Evolutionary conservation across 1,140 invertebrate genomes (phyloP).

Genomic region (Saccostrea echinata): DNA sequence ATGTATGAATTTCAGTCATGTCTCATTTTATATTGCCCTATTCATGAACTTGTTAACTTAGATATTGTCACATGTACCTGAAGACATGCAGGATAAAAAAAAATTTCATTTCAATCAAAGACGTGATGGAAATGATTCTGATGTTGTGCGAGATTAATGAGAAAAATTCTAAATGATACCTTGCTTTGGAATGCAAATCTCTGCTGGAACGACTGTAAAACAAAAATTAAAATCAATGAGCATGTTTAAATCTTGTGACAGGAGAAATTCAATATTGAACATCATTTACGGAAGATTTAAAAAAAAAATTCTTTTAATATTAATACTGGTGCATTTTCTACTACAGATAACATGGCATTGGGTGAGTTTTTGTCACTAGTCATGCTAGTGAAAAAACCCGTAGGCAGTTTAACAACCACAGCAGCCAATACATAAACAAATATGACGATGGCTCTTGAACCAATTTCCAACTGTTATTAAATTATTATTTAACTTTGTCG

Average conservation of each 20-base stretch:
- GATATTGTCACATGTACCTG: no score
- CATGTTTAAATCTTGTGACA: background rate
- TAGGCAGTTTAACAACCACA: background rate
- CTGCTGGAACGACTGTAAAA: constrained; percentile 92
- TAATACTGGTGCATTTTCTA: background rate
- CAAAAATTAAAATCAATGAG: constrained; percentile 53
- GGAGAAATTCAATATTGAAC: background rate
- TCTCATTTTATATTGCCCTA: no score
- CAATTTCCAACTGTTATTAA: no score
- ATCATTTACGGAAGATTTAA: background rate
- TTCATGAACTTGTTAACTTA: no score
- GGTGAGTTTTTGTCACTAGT: background rate
- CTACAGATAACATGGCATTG: background rate
- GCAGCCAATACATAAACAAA: background rate
- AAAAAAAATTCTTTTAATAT: background rate
- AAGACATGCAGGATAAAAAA: no score
- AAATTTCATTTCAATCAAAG: no score
- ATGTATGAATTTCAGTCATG: no score
- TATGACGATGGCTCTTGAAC: no score
- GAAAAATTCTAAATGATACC: constrained; percentile 59
- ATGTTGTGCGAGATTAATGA: background rate
- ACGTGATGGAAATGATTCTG: no score
- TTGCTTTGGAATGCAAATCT: constrained; percentile 89
- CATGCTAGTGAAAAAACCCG: no score
- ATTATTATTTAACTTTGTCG: background rate